Evolutionary conservation across 2,113 vertebrate species (phyloP).

Genomic region (Nycticryphes semicollaris): DNA sequence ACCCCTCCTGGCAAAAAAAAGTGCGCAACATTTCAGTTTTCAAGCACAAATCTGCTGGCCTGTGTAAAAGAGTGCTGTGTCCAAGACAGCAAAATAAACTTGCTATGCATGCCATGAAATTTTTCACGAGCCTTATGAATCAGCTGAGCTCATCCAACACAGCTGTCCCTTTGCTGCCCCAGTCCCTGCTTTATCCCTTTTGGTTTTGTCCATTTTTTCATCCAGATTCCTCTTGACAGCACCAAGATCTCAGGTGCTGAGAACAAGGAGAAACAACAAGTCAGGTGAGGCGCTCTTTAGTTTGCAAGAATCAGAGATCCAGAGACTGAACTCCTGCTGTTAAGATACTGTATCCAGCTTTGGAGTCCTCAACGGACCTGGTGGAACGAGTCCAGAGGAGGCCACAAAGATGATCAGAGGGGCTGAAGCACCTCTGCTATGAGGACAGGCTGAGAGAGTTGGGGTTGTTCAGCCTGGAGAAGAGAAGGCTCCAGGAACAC

Average conservation of each 20-base stretch:
- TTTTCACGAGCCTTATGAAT: not conserved
- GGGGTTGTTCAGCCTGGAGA: not conserved
- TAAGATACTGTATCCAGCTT: not conserved
- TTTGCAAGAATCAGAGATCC: not conserved
- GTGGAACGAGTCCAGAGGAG: not conserved
- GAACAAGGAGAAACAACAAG: not conserved
- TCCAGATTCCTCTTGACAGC: not conserved
- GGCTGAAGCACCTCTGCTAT: not conserved
- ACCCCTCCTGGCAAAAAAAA: not conserved
- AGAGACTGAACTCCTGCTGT: not conserved
- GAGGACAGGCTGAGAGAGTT: not conserved
- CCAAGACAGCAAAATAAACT: not conserved
- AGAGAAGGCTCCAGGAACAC: not conserved
- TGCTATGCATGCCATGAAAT: not conserved
- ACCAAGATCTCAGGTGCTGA: not conserved
- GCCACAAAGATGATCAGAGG: not conserved
- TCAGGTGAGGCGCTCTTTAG: not conserved
- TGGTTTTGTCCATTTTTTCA: accelerated
- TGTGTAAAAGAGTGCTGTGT: accelerated
- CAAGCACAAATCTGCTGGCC: not conserved
- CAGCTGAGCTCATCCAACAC: not conserved
- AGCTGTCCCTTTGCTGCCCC: not conserved
- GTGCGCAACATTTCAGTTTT: not conserved
- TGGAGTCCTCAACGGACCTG: too few species aligned
- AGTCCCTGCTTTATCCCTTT: not conserved